These are phyloP conservation scores for Gymnoscopelus braueri DNA, from an alignment of 2,797 vertebrate genomes.

Conservation along the genomic window DNA sequence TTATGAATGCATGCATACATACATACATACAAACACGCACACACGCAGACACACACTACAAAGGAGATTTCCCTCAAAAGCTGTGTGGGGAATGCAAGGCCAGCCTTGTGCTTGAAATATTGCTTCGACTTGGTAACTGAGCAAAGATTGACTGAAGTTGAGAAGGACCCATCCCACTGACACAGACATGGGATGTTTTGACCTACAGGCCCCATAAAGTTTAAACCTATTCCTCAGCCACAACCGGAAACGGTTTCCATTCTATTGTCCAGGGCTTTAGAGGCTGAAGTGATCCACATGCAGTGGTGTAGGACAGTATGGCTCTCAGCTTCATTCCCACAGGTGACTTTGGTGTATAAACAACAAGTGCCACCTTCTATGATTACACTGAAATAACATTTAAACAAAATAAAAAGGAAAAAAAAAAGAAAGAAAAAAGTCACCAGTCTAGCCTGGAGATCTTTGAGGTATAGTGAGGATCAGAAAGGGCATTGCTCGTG, in stretches of 20 bases:
- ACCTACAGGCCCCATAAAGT: not conserved
- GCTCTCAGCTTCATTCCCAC: conserved; percentile 50
- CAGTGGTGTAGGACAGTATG: conserved; percentile 14
- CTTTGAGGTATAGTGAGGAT: conserved; percentile 62
- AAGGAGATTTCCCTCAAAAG: conserved; percentile 18
- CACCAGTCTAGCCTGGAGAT: conserved; percentile 43
- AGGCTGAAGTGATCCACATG: conserved; percentile 22
- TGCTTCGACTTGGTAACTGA: conserved; percentile 77
- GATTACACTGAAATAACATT: conserved; percentile 35
- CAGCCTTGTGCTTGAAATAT: conserved; percentile 62
- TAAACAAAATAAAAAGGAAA: no score
- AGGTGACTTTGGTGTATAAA: conserved; percentile 61
- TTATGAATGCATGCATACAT: no score
- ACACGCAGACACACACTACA: conserved; percentile 12
- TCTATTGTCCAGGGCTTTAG: not conserved
- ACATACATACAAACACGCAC: conserved; percentile 24
- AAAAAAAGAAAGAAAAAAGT: conserved; percentile 11
- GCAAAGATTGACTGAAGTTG: conserved; percentile 33
- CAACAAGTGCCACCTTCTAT: conserved; percentile 41
- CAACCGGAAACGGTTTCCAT: not conserved
- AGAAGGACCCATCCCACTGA: conserved; percentile 16
- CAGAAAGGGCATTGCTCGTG: conserved; percentile 15
- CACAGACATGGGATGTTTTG: conserved; percentile 5
- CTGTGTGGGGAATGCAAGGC: conserved; percentile 14
- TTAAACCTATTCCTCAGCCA: conserved; percentile 7